Evolutionary conservation across 2,888 invertebrate species (phyloP), one percentile per base, ranked within the genome.

Genomic region (Stenoptilia bipunctidactyla): DNA sequence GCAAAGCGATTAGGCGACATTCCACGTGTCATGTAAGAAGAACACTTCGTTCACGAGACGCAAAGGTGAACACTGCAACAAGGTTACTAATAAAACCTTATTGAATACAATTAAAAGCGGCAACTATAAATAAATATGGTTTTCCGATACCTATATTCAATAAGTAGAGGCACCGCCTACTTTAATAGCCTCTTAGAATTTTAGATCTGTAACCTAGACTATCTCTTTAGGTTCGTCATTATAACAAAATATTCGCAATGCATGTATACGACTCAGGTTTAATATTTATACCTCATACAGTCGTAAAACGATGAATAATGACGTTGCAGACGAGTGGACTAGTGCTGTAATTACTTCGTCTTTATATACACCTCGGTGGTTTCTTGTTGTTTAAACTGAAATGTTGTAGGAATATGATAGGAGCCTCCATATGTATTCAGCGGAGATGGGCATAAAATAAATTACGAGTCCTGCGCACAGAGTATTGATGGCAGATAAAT

Each of bases 291-390:
- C 75, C 79, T 80, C 70, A 75, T 72, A 72, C 66, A 73, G 79
- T 80, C 83, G 77, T 83, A 82, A 83, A 82, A 74, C 69, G 79
- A 80, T 82, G 82, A 79, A 82, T 83, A 83, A 82, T 82, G 79
- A 80, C 79, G 74, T 69, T 72, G 71, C 70, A 64, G 75, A 68
- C 70, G 79, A 76, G 75, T 72, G 73, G 65, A 75, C 79, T 72
- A 76, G 80, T 73, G 76, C 65, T 75, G 79, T 79, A 80, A 80
- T 82, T 82, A 77, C 79, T 67, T 65, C 61, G 74, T 64, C 65
- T n/a, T 76, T 71, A 73, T 76, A 77, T 76, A 67, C 67, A 71
- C 60, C 63, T 56, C 66, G 66, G 66, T 62, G 73, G 72, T 76
- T 72, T 79, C 76, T 77, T 77, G 75, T 74, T 69, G 68, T 75